Evolutionary conservation across 2,888 invertebrate species (phyloP).

Genomic region (Caenorhabditis becei): DNA sequence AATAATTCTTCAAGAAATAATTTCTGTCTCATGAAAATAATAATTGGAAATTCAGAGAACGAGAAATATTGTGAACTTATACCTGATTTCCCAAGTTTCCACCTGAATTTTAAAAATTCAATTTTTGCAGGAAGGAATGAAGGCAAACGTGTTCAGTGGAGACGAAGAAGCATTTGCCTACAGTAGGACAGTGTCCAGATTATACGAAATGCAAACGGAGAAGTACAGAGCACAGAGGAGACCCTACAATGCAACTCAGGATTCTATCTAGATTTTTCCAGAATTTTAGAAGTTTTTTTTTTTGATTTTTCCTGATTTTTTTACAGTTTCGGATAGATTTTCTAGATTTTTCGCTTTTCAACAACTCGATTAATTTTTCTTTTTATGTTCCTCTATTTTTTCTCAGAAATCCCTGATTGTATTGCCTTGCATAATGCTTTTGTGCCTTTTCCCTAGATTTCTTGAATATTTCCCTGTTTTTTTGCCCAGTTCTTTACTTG

Average conservation of each 20-base stretch:
- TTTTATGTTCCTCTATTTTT: too few relatives aligned
- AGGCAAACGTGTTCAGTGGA: constrained; percentile 94
- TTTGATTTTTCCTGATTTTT: constrained; percentile 20
- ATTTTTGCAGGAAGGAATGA: constrained; percentile 88
- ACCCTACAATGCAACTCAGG: constrained; percentile 54
- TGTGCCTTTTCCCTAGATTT: constrained; percentile 5
- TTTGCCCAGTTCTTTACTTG: too few relatives aligned
- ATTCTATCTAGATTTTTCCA: constrained; percentile 35
- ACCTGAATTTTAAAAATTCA: too few relatives aligned
- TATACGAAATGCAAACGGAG: constrained; percentile 95
- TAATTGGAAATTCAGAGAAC: too few relatives aligned
- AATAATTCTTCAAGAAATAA: too few relatives aligned
- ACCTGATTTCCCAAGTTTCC: too few relatives aligned
- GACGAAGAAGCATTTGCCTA: constrained; percentile 98
- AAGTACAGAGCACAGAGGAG: constrained; percentile 88
- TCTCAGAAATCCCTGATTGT: too few relatives aligned
- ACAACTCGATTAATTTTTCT: too few relatives aligned
- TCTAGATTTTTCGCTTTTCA: not conserved
- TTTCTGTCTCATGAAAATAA: too few relatives aligned
- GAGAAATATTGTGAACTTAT: too few relatives aligned
- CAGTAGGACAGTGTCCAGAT: constrained; percentile 92
- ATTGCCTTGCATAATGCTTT: constrained; percentile 3
- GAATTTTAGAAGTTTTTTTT: not conserved
- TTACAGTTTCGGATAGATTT: not conserved
- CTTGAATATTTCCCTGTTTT: too few relatives aligned